Conservation (phyloP, 2,888 invertebrate genomes). For the Melikaiella ostensackeni region DNA sequence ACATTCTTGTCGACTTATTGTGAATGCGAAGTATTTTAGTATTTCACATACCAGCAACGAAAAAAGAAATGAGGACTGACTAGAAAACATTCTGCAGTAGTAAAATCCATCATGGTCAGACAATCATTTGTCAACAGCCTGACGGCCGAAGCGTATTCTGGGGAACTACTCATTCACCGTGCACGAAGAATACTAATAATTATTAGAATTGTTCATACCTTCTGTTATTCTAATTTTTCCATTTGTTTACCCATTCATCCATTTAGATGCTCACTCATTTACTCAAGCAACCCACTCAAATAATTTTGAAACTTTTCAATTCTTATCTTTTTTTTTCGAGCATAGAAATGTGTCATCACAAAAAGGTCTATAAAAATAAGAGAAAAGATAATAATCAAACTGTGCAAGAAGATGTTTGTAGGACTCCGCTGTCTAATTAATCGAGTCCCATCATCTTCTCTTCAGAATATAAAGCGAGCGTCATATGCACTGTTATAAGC, state of each 20-base stretch:
- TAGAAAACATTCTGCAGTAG: slow-evolving; percentile 35
- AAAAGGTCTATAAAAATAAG: not conserved
- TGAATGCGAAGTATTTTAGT: slow-evolving; percentile 25
- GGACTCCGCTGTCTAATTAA: not conserved
- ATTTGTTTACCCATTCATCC: not conserved
- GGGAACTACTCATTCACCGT: not conserved
- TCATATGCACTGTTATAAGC: slow-evolving; percentile 19
- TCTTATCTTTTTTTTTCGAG: not conserved
- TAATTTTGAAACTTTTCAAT: not conserved
- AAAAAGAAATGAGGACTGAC: slow-evolving; percentile 14
- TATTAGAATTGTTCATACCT: not conserved
- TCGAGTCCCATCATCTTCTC: slow-evolving; percentile 8
- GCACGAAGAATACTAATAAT: slow-evolving; percentile 1
- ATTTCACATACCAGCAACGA: not conserved
- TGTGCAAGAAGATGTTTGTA: not conserved
- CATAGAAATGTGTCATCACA: not conserved
- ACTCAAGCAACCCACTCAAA: not conserved
- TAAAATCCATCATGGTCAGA: slow-evolving; percentile 22
- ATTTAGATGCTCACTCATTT: not conserved
- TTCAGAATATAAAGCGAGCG: slow-evolving; percentile 12
- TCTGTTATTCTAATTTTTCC: not conserved
- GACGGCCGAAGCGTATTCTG: slow-evolving; percentile 13
- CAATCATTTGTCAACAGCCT: slow-evolving; percentile 24
- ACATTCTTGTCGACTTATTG: not conserved
- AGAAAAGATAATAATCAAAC: not conserved